Conservation (phyloP, 2,113 vertebrate species). For the Carollia perspicillata region DNA sequence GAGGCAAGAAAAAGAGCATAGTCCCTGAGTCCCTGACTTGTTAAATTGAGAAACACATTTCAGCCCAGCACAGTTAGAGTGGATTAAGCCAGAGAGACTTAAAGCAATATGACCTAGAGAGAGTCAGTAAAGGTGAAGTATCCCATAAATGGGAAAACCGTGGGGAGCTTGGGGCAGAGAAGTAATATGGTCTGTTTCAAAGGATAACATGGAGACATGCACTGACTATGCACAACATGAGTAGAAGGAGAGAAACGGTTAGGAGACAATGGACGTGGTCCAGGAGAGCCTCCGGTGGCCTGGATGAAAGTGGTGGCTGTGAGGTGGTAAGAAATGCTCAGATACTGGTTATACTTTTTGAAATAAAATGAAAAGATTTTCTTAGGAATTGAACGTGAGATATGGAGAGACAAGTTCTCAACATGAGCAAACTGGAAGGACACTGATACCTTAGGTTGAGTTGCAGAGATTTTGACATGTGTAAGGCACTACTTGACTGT, state of each 20-base stretch:
- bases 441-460: neutral
- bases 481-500: neutral
- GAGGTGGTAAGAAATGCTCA: neutral
- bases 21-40: too few relatives aligned
- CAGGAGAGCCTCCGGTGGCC: neutral
- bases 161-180: neutral
- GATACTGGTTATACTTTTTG: neutral
- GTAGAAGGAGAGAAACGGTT: neutral
- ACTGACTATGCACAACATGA: too few relatives aligned
- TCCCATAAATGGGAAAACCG: neutral
- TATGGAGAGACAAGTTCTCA: neutral
- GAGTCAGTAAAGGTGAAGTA: neutral
- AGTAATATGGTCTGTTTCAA: neutral
- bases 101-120: neutral
- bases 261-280: neutral
- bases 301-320: neutral
- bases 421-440: neutral
- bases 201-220: neutral
- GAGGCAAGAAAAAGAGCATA: too few relatives aligned
- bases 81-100: neutral
- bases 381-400: neutral
- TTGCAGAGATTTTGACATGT: neutral
- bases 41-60: neutral
- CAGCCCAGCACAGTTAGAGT: neutral
- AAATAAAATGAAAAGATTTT: neutral